These are phyloP conservation scores for Phocoena sinus DNA, from an alignment of 2,113 vertebrate species.

Conservation along the genomic window DNA sequence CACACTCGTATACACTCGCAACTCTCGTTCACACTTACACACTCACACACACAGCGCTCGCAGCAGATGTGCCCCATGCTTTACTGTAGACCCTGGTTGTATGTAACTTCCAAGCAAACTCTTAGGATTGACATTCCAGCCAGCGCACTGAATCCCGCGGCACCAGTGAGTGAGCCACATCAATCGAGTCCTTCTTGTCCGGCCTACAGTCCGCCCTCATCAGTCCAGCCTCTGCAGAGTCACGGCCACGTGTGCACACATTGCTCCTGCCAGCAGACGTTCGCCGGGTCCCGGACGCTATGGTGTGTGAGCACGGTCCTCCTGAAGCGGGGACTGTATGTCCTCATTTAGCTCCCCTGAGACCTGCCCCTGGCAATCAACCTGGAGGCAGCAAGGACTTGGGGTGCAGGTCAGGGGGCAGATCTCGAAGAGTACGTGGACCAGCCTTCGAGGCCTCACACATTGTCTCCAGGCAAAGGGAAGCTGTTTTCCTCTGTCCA, in stretches of 20 bases:
- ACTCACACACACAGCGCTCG: background rate
- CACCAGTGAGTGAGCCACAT: fast-evolving
- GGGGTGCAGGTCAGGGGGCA: background rate
- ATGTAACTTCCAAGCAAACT: background rate
- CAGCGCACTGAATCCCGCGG: background rate
- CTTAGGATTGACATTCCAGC: background rate
- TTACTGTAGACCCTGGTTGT: background rate
- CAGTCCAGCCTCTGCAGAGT: too few relatives aligned
- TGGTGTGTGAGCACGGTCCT: background rate
- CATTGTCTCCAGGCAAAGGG: background rate
- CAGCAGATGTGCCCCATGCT: background rate
- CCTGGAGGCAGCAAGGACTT: background rate
- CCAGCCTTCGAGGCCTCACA: background rate
- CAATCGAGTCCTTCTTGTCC: background rate
- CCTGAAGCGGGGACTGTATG: background rate
- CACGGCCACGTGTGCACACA: background rate
- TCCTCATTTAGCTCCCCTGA: background rate
- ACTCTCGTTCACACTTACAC: background rate
- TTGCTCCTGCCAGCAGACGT: background rate
- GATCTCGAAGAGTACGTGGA: background rate
- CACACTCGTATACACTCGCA: too few relatives aligned
- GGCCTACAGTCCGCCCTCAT: background rate
- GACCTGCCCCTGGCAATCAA: background rate
- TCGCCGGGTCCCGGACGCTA: too few relatives aligned
- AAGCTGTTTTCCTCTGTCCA: background rate